Conservation (phyloP, 2,797 vertebrate genomes). For the Remorina albescens region DNA sequence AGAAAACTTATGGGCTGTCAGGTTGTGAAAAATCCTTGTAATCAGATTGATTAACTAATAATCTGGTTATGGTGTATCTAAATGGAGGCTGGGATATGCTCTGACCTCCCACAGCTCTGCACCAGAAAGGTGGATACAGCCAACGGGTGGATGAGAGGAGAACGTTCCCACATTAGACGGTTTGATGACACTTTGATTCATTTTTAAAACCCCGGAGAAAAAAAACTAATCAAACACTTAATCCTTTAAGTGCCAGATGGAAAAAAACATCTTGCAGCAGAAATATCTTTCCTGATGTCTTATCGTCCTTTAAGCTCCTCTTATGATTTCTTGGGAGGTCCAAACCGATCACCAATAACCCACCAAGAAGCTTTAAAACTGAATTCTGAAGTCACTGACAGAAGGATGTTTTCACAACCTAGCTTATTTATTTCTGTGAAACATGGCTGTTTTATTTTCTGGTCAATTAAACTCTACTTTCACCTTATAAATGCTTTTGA, state of each 20-base stretch:
- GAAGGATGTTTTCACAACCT: not conserved
- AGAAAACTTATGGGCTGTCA: not conserved
- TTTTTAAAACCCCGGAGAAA: too few relatives aligned
- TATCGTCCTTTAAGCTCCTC: too few relatives aligned
- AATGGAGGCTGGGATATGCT: not conserved
- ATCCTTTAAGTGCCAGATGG: too few relatives aligned
- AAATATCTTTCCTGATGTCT: too few relatives aligned
- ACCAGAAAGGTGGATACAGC: not conserved
- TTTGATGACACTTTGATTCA: too few relatives aligned
- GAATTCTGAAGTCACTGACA: not conserved
- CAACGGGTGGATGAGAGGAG: not conserved
- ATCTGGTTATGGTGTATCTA: too few relatives aligned
- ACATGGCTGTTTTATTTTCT: not conserved
- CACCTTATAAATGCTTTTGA: too few relatives aligned
- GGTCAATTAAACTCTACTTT: not conserved
- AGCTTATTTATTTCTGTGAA: not conserved
- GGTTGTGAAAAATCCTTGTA: not conserved
- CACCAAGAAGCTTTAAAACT: too few relatives aligned
- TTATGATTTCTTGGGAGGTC: too few relatives aligned
- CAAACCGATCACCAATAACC: too few relatives aligned
- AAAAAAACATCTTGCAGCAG: too few relatives aligned
- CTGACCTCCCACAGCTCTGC: not conserved
- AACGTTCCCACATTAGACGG: not conserved
- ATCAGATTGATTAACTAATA: not conserved
- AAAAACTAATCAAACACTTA: too few relatives aligned